These are phyloP conservation scores for Cheilinus undulatus DNA, from an alignment of 2,113 vertebrate species.

Conservation along the genomic window DNA sequence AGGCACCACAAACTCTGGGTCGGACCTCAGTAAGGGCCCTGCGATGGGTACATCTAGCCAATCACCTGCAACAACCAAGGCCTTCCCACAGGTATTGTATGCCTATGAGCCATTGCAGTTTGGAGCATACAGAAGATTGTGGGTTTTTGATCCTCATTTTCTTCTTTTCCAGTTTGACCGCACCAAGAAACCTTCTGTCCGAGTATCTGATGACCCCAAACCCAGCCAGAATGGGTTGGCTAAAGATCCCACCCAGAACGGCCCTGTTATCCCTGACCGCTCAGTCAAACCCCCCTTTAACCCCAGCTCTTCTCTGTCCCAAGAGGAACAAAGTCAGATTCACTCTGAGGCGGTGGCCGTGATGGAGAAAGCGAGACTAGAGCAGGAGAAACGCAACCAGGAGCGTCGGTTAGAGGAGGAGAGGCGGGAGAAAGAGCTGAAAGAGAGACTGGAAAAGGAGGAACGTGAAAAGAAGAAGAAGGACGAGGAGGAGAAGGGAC, in stretches of 20 bases:
- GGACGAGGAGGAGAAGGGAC: slow-evolving; percentile 78
- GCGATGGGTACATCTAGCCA: slow-evolving; percentile 52
- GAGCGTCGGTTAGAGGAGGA: slow-evolving; percentile 73
- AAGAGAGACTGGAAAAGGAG: slow-evolving; percentile 70
- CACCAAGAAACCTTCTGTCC: slow-evolving; percentile 89
- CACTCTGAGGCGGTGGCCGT: slow-evolving; percentile 83
- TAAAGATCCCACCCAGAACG: slow-evolving; percentile 80
- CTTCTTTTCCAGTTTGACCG: slow-evolving; percentile 89
- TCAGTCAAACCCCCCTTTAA: slow-evolving; percentile 86
- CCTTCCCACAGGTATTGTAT: slow-evolving; percentile 88
- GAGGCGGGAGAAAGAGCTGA: slow-evolving; percentile 66
- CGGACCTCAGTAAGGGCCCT: slow-evolving; percentile 54
- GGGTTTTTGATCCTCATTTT: background rate
- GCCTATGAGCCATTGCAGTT: background rate
- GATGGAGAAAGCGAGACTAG: slow-evolving; percentile 85
- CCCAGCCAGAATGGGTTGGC: slow-evolving; percentile 74
- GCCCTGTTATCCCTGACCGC: slow-evolving; percentile 86
- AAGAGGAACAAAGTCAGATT: slow-evolving; percentile 87
- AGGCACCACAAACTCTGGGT: slow-evolving; percentile 53
- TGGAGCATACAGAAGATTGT: background rate
- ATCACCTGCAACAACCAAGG: slow-evolving; percentile 78
- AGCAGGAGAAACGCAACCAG: slow-evolving; percentile 85
- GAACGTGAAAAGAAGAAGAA: slow-evolving; percentile 74
- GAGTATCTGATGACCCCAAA: slow-evolving; percentile 74
- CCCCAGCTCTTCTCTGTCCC: slow-evolving; percentile 71